These are phyloP conservation scores for Cossypha heuglini DNA, from an alignment of 2,797 vertebrate species.

Conservation along the genomic window DNA sequence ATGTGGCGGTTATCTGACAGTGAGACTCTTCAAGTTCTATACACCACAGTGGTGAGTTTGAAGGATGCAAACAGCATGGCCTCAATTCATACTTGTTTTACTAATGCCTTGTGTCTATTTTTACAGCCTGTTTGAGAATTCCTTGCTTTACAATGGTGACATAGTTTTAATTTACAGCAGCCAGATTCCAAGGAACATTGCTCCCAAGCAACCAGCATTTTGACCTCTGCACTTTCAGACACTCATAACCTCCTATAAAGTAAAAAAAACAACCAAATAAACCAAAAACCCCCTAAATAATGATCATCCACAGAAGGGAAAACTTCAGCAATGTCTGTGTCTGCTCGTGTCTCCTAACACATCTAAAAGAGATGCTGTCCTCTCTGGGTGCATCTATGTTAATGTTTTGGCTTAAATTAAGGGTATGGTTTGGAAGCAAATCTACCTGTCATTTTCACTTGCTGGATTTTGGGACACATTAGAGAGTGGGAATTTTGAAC, in stretches of 20 bases:
- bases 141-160: conserved; percentile 19
- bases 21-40: conserved; percentile 14
- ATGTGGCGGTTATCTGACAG: neutral
- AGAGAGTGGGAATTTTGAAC: neutral
- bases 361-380: neutral
- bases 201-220: conserved; percentile 15
- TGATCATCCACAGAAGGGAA: neutral
- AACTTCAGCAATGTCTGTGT: neutral
- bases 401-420: neutral
- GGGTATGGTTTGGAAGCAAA: neutral
- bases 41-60: neutral
- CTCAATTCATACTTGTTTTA: conserved; percentile 44
- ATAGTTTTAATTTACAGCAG: conserved; percentile 16
- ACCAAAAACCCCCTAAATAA: neutral
- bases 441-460: neutral
- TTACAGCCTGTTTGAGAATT: conserved; percentile 33
- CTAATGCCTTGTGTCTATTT: conserved; percentile 33
- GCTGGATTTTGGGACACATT: neutral
- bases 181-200: neutral
- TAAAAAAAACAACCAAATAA: neutral
- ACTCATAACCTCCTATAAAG: neutral
- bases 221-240: conserved; percentile 4
- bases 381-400: neutral
- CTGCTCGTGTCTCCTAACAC: neutral
- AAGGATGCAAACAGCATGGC: conserved; percentile 1